Evolutionary conservation across 2,797 vertebrate species (phyloP).

Genomic region (Clangula hyemalis): DNA sequence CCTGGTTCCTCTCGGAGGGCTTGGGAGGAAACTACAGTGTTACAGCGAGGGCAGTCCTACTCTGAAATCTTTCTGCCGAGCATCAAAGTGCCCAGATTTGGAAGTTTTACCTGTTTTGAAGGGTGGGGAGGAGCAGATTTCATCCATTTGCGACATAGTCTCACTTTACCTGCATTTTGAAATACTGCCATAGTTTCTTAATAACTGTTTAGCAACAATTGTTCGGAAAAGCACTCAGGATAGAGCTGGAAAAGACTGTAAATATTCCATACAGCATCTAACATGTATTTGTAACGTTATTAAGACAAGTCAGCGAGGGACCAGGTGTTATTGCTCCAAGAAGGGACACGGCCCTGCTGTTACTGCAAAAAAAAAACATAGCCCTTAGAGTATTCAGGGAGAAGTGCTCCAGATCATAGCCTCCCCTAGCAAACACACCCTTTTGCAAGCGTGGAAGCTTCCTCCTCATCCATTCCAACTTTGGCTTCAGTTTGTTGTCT

Average conservation of each 20-base stretch:
- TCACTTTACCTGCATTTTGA: background rate
- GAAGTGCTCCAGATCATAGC: background rate
- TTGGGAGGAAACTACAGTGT: background rate
- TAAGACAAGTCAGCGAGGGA: background rate
- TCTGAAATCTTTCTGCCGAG: background rate
- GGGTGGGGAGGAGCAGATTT: background rate
- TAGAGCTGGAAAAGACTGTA: background rate
- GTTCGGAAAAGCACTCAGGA: background rate
- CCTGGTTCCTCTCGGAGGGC: background rate
- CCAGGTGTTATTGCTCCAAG: background rate
- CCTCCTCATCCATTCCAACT: constrained; percentile 41
- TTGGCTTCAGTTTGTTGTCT: constrained; percentile 27
- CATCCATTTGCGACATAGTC: background rate
- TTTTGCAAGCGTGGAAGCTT: constrained; percentile 25
- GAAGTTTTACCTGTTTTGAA: background rate
- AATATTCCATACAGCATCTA: background rate
- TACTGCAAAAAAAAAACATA: background rate
- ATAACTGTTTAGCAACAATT: background rate
- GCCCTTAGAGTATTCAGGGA: background rate
- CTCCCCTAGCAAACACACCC: background rate
- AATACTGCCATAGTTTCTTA: background rate
- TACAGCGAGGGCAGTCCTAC: background rate
- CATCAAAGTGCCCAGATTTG: background rate
- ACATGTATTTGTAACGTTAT: background rate
- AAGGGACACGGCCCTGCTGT: background rate